These are phyloP conservation scores for Monoplex corrugatus DNA, from an alignment of 2,888 invertebrate species.

Conservation along the genomic window DNA sequence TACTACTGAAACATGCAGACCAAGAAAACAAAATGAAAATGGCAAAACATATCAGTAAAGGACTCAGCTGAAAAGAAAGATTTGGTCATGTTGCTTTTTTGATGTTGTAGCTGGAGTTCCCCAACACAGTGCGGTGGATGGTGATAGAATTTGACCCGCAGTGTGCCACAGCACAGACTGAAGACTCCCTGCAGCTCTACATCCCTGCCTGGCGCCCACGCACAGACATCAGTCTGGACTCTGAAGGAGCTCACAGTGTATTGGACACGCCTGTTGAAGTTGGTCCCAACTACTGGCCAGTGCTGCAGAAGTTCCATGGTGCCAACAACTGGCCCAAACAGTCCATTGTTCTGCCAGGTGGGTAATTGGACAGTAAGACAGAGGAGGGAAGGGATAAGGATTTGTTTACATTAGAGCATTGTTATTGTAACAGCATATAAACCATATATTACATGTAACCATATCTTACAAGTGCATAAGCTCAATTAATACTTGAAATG, in stretches of 20 bases:
- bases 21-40: no score
- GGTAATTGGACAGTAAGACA: no score
- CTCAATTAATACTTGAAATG: no score
- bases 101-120: conserved; percentile 88
- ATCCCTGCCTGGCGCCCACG: conserved; percentile 69
- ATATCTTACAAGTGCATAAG: no score
- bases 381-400: no score
- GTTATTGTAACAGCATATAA: no score
- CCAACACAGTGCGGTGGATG: conserved; percentile 93
- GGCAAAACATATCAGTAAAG: no score
- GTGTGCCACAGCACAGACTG: conserved; percentile 95
- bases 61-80: neutral
- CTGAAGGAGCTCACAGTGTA: conserved; percentile 41
- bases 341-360: conserved; percentile 89
- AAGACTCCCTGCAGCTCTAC: conserved; percentile 88
- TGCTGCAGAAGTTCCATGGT: conserved; percentile 82
- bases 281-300: conserved; percentile 79
- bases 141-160: conserved; percentile 95
- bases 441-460: no score
- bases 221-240: conserved; percentile 45
- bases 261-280: conserved; percentile 57
- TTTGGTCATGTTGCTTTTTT: neutral
- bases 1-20: no score
- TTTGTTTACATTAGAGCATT: no score
- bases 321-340: conserved; percentile 92